phyloP scores from a whole-genome alignment of 2,113 vertebrate species.

The Cryptoleucopteryx plumbea region DNA sequence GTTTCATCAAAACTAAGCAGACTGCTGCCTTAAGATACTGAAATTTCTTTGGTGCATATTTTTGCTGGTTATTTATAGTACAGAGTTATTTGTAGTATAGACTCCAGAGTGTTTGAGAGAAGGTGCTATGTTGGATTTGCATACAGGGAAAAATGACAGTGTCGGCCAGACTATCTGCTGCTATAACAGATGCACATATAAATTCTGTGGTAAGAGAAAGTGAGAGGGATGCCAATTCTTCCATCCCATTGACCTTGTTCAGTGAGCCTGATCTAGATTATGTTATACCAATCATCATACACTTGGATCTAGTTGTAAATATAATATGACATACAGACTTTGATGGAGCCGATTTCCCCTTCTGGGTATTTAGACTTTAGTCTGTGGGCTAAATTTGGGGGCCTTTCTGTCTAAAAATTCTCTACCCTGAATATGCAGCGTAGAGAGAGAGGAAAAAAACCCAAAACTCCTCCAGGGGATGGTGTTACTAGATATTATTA shows the following conservation, averaged over 20 bases:
- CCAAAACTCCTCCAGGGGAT: not conserved
- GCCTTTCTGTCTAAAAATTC: constrained; percentile 33
- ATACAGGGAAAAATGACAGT: not conserved
- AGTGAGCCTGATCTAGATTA: not conserved
- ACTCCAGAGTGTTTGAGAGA: not conserved
- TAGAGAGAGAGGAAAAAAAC: not conserved
- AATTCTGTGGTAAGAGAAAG: not conserved
- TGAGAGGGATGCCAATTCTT: not conserved
- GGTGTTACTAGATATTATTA: not conserved
- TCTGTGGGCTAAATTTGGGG: not conserved
- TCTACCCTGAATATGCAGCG: not conserved
- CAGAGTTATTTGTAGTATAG: not conserved
- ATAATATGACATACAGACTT: not conserved
- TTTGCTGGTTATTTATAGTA: constrained; percentile 21
- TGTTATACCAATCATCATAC: not conserved
- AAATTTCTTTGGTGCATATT: not conserved
- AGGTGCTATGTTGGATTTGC: not conserved
- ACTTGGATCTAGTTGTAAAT: not conserved
- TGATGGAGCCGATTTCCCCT: not conserved
- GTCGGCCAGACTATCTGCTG: not conserved
- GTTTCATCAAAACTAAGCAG: not conserved
- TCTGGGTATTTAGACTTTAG: not conserved
- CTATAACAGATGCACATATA: not conserved
- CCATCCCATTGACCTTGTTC: constrained; percentile 1
- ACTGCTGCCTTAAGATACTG: not conserved